Evolutionary conservation across 2,888 invertebrate genomes (phyloP), one percentile per base, ranked within the genome.

Genomic region (Drepanosiphum platanoidis): DNA sequence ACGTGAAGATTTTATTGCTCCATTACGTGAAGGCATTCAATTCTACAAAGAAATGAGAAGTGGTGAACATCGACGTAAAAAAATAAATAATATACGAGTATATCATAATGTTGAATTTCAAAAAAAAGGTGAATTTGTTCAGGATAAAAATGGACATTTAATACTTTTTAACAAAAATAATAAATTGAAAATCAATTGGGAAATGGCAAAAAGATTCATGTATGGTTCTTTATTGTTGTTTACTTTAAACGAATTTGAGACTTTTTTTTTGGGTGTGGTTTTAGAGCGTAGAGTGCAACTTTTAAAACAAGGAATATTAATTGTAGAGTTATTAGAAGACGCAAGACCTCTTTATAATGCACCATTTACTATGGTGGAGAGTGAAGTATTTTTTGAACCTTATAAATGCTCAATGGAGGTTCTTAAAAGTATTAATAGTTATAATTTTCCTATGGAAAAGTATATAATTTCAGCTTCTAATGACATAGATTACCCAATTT

Each of bases 301-400:
- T 15, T 78, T 87, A 13, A 64, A 74, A 46, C 15, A 82, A 71
- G 84, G 87, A 27, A 75, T 30, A 13, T 34, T 87, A 39, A 27
- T 80, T 70, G 84, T 87, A 0, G 64, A 64, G 27, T 39, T 86
- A 52, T 22, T 81, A 18, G 68, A 61, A 18, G 34, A 80, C 11
- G 70, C 32, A 11, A 71, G 42, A 64, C 79, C 74, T 3, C 3
- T 71, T 13, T 84, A 75, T n/a, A n/a, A 58, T n/a, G 13, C 39
- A 18, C 13, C 34, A 11, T 46, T 84, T n/a, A 52, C 77, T 0
- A 86, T 87, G 84, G 80, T 84, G 1, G 95, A 96, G 89, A 93
- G 94, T 80, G 93, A 93, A 79, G 93, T 94, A 0, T 96, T 94
- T 89, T 95, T 96, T 89, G 96, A 96, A 88, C 95, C 96, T 0